Evolutionary conservation across 2,888 invertebrate genomes (phyloP).

Genomic region (Cremastinae sp.): DNA sequence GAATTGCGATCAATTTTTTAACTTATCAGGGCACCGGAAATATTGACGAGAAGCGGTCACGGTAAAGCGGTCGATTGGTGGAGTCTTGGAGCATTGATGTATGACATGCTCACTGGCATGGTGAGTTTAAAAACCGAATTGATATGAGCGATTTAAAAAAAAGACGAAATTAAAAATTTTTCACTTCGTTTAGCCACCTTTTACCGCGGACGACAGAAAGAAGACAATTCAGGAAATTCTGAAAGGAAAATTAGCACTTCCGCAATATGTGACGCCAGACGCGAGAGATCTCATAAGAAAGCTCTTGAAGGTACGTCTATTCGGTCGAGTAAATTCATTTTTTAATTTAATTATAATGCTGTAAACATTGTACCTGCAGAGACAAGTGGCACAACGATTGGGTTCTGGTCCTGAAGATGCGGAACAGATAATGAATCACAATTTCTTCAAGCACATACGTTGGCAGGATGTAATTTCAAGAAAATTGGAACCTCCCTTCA

Average conservation of each 20-base stretch:
- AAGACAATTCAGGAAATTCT: conserved; percentile 99
- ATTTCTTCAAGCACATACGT: conserved; percentile 96
- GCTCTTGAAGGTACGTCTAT: conserved; percentile 88
- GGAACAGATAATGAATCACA: conserved; percentile 92
- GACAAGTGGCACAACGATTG: conserved; percentile 90
- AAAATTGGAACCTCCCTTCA: conserved; percentile 96
- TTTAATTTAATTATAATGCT: conserved; percentile 2
- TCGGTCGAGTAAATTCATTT: not conserved
- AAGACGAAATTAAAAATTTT: too few species aligned
- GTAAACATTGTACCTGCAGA: conserved; percentile 79
- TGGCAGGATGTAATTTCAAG: conserved; percentile 96
- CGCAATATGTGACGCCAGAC: conserved; percentile 97
- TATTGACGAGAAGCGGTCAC: conserved; percentile 97
- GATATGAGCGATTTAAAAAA: too few species aligned
- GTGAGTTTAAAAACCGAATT: conserved; percentile 81
- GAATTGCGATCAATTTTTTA: not conserved
- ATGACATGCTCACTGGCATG: conserved; percentile 99
- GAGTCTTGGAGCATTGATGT: conserved; percentile 99
- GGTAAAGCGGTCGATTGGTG: conserved; percentile 99
- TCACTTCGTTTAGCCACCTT: conserved; percentile 90
- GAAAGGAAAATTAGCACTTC: conserved; percentile 95
- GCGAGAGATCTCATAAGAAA: conserved; percentile 96
- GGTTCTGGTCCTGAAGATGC: conserved; percentile 93
- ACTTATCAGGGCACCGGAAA: conserved; percentile 97
- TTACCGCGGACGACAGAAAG: conserved; percentile 97